Percentiles rank a stretch among this genome's conserved stretches.
Conservation (phyloP, 2,888 invertebrate genomes). For the Caenorhabditis sp. region DNA sequence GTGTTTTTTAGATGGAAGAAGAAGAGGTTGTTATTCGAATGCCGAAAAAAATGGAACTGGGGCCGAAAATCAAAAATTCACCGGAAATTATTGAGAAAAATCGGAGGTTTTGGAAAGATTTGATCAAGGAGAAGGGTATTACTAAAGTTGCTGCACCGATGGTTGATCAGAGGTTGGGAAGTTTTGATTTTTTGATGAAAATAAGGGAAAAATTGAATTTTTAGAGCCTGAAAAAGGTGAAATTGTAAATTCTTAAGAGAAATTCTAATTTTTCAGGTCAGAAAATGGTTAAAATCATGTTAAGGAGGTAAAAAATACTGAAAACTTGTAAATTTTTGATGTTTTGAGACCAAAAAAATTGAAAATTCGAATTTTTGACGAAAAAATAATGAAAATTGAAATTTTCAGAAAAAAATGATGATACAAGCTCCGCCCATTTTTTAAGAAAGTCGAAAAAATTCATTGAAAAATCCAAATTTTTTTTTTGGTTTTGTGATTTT, state of each 20-base stretch:
- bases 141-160: conserved; percentile 67
- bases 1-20: conserved; percentile 43
- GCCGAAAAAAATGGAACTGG: conserved; percentile 36
- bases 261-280: too few relatives aligned
- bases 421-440: too few relatives aligned
- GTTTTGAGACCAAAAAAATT: not conserved
- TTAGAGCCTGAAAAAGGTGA: too few relatives aligned
- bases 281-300: too few relatives aligned
- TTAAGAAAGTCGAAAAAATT: too few relatives aligned
- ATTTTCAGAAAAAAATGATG: too few relatives aligned
- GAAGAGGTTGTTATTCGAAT: conserved; percentile 37
- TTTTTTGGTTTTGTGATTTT: too few relatives aligned
- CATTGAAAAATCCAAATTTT: too few relatives aligned
- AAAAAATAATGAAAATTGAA: too few relatives aligned
- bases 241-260: too few relatives aligned
- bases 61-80: conserved; percentile 29
- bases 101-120: conserved; percentile 55
- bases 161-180: conserved; percentile 70
- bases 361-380: not conserved
- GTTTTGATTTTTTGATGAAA: too few relatives aligned
- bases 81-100: conserved; percentile 35
- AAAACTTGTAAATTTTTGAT: not conserved
- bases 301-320: not conserved
- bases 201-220: too few relatives aligned
- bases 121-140: conserved; percentile 43